These are phyloP conservation scores for Orthonyx spaldingii DNA, from an alignment of 2,113 vertebrate species.

Conservation along the genomic window DNA sequence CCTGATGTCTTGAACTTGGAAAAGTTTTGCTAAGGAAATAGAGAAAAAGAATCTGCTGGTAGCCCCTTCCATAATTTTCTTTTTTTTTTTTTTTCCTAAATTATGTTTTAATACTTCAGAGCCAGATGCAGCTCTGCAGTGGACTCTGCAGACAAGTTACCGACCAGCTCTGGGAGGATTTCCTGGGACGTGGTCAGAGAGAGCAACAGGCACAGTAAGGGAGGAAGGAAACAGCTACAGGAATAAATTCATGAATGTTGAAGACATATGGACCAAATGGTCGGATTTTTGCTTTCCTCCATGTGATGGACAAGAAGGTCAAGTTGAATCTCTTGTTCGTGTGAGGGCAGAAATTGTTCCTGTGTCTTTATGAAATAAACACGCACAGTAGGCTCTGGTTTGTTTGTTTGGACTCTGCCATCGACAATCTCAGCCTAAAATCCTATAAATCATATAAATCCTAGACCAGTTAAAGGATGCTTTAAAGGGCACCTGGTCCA, in stretches of 20 bases:
- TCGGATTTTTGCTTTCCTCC: neutral
- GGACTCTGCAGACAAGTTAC: neutral
- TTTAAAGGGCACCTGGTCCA: neutral
- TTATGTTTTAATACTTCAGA: neutral
- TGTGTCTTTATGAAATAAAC: neutral
- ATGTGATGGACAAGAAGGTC: neutral
- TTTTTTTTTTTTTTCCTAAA: neutral
- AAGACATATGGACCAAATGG: neutral
- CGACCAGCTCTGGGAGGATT: neutral
- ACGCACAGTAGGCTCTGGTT: neutral
- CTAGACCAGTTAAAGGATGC: neutral
- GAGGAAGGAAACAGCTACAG: neutral
- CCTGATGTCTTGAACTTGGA: neutral
- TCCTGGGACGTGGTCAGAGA: neutral
- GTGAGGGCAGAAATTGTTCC: neutral
- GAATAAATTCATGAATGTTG: neutral
- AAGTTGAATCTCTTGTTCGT: neutral
- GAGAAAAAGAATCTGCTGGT: neutral
- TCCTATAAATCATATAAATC: neutral
- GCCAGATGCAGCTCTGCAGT: neutral
- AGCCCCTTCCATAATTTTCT: neutral
- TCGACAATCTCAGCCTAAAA: neutral
- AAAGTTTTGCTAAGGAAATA: neutral
- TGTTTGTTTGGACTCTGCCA: neutral
- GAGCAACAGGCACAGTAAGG: no score